Percentiles rank a stretch among this genome's conserved stretches.
These are phyloP conservation scores for Phataginus tetradactyla DNA, from an alignment of 2,797 vertebrate genomes.

Conservation along the genomic window DNA sequence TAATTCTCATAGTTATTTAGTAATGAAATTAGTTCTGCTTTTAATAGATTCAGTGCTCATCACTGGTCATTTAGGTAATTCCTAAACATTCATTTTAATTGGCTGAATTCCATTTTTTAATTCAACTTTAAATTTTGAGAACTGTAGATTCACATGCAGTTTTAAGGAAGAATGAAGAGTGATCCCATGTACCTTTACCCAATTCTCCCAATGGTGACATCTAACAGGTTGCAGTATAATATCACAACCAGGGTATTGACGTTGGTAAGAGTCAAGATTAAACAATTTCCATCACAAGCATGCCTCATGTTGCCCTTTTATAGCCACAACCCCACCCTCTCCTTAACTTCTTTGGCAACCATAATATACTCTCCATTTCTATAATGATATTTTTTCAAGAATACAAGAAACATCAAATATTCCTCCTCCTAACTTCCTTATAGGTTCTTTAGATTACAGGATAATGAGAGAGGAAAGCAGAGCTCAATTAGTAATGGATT, in stretches of 20 bases:
- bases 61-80: background rate
- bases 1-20: background rate
- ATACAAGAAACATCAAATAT: background rate
- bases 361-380: background rate
- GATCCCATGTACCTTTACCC: background rate
- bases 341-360: background rate
- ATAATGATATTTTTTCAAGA: background rate
- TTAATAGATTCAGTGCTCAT: background rate
- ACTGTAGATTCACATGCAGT: background rate
- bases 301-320: background rate
- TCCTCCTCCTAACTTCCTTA: background rate
- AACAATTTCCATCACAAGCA: background rate
- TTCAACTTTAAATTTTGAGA: background rate
- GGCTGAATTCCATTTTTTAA: background rate
- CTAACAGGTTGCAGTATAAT: background rate
- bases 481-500: background rate
- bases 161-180: background rate
- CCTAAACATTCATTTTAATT: background rate
- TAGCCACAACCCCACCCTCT: background rate
- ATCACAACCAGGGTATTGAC: background rate
- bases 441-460: background rate
- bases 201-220: background rate
- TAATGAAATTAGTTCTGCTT: background rate
- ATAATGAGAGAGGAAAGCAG: background rate
- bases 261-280: background rate